These are phyloP conservation scores for Ammodytes dubius DNA, from an alignment of 2,113 vertebrate species.

Conservation along the genomic window DNA sequence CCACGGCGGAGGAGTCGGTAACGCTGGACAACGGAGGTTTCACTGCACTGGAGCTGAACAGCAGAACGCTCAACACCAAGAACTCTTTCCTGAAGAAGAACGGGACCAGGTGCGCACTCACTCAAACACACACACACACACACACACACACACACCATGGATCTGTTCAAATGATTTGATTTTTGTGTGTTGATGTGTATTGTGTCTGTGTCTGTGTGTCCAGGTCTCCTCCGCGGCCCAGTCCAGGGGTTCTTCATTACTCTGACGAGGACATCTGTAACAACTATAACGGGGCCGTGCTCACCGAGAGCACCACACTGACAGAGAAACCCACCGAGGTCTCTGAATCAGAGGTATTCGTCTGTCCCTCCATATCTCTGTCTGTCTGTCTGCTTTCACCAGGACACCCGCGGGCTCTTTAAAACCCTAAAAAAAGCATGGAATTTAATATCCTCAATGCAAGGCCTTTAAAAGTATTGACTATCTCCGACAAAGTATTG, in stretches of 20 bases:
- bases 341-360: constrained; percentile 92
- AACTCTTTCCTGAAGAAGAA: constrained; percentile 95
- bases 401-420: too few species aligned
- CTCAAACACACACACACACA: neutral
- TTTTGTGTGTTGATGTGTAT: neutral
- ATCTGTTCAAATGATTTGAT: neutral
- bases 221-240: constrained; percentile 96
- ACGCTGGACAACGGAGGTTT: constrained; percentile 96
- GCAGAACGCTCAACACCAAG: constrained; percentile 92
- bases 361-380: neutral
- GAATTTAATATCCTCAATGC: too few species aligned
- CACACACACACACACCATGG: neutral
- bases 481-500: too few species aligned
- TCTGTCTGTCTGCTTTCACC: neutral
- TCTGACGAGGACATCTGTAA: constrained; percentile 96
- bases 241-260: constrained; percentile 94
- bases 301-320: constrained; percentile 90
- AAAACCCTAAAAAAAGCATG: too few species aligned
- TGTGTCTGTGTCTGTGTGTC: constrained; percentile 23
- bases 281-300: constrained; percentile 92
- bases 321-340: constrained; percentile 91
- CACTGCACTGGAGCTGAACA: constrained; percentile 94
- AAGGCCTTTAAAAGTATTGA: too few species aligned
- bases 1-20: constrained; percentile 90
- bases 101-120: constrained; percentile 87